These are phyloP conservation scores for Zootermopsis nevadensis DNA, from an alignment of 2,888 invertebrate genomes.

Conservation along the genomic window DNA sequence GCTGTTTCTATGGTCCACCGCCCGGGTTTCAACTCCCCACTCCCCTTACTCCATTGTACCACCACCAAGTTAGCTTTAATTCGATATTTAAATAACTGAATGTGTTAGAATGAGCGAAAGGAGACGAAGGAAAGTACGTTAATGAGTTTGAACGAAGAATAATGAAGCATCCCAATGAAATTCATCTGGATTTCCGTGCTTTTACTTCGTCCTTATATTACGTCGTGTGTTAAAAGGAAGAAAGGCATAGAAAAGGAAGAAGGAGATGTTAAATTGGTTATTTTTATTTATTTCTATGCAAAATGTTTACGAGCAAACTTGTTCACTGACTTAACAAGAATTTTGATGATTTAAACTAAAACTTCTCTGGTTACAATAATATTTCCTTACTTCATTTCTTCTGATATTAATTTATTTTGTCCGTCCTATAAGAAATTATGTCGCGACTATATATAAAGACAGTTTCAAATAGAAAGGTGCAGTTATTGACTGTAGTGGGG, in stretches of 20 bases:
- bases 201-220: background rate
- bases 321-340: background rate
- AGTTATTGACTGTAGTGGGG: no score
- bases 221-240: background rate
- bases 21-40: background rate
- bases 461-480: no score
- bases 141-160: conserved; percentile 35
- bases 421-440: no score
- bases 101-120: conserved; percentile 5
- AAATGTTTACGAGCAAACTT: background rate
- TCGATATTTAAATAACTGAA: conserved; percentile 39
- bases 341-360: background rate
- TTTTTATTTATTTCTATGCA: background rate
- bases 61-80: conserved; percentile 23
- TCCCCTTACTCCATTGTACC: background rate
- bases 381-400: background rate
- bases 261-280: background rate
- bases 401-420: no score
- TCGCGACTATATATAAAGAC: no score
- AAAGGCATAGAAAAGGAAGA: background rate
- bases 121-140: conserved; percentile 15
- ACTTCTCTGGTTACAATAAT: background rate
- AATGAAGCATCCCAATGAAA: conserved; percentile 25
- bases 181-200: conserved; percentile 31
- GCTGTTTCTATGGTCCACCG: background rate